These are phyloP conservation scores for Venustoraphidia nigricollis DNA, from an alignment of 2,888 invertebrate species.

Conservation along the genomic window DNA sequence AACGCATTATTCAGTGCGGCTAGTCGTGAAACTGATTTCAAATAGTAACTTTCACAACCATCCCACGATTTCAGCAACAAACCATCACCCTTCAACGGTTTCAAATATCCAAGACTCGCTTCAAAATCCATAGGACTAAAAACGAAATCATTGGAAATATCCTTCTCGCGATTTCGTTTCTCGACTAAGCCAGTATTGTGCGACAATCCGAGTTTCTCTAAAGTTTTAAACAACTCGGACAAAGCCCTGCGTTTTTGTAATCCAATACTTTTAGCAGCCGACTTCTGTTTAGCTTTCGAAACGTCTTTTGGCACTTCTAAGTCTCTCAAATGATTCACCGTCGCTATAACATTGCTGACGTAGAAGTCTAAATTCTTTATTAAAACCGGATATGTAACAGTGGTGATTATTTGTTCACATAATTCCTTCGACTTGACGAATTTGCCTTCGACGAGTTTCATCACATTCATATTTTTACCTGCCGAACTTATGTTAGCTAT, in stretches of 20 bases:
- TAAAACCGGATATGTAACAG: constrained; percentile 39
- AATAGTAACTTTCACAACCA: constrained; percentile 59
- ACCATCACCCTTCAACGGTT: constrained; percentile 27
- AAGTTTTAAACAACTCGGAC: constrained; percentile 68
- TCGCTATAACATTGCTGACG: constrained; percentile 48
- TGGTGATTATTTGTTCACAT: constrained; percentile 43
- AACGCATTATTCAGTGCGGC: constrained; percentile 45
- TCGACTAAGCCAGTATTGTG: constrained; percentile 64
- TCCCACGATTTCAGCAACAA: constrained; percentile 45
- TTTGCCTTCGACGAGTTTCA: constrained; percentile 14
- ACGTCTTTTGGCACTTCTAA: constrained; percentile 31
- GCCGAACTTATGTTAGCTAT: no score
- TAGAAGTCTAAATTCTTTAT: constrained; percentile 49
- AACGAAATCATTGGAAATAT: constrained; percentile 40
- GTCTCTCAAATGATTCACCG: constrained; percentile 48
- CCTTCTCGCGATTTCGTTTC: constrained; percentile 30
- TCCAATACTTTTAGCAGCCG: constrained; percentile 64
- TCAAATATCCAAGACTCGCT: constrained; percentile 37
- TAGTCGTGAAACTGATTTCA: constrained; percentile 52
- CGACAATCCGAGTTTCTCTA: constrained; percentile 61
- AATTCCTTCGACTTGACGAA: constrained; percentile 45
- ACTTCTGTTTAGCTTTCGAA: constrained; percentile 53
- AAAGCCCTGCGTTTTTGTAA: constrained; percentile 75
- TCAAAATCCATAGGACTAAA: constrained; percentile 56
- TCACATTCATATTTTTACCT: no score